Evolutionary conservation across 2,113 vertebrate species (phyloP).

Genomic region (Nerophis ophidion): DNA sequence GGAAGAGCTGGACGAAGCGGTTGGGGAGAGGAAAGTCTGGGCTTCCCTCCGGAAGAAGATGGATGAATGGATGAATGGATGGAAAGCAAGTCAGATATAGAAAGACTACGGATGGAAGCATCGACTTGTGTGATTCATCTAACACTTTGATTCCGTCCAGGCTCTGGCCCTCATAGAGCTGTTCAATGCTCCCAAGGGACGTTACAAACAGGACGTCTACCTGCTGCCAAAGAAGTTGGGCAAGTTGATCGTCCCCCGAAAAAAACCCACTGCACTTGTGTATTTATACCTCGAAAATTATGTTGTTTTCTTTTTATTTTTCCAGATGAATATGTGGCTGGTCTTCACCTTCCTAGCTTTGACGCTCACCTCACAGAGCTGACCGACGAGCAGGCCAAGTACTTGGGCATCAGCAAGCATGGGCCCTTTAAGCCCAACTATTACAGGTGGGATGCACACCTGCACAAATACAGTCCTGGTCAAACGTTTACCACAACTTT

Average conservation of each 20-base stretch:
- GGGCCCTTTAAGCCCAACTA: constrained; percentile 60
- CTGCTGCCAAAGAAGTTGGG: constrained; percentile 93
- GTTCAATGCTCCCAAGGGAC: constrained; percentile 85
- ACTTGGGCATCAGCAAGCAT: constrained; percentile 51
- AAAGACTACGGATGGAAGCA: too few relatives aligned
- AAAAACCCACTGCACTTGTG: neutral
- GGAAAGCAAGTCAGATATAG: too few relatives aligned
- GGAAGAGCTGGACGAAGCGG: too few relatives aligned
- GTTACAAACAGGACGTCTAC: constrained; percentile 90
- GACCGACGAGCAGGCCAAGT: constrained; percentile 52
- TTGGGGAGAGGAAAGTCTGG: too few relatives aligned
- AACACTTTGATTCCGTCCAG: constrained; percentile 22
- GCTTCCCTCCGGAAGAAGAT: too few relatives aligned
- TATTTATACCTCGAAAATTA: neutral
- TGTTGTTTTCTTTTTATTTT: neutral
- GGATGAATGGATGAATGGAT: too few relatives aligned
- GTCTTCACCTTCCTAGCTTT: constrained; percentile 52
- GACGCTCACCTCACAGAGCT: constrained; percentile 58
- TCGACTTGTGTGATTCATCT: too few relatives aligned
- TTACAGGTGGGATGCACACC: constrained; percentile 38
- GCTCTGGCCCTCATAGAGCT: constrained; percentile 79
- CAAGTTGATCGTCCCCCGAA: constrained; percentile 44
- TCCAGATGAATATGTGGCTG: constrained; percentile 61
- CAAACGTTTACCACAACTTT: too few relatives aligned
- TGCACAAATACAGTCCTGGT: neutral